These are phyloP conservation scores for Cyprinodon variegatus DNA, from an alignment of 2,113 vertebrate genomes.

Conservation along the genomic window DNA sequence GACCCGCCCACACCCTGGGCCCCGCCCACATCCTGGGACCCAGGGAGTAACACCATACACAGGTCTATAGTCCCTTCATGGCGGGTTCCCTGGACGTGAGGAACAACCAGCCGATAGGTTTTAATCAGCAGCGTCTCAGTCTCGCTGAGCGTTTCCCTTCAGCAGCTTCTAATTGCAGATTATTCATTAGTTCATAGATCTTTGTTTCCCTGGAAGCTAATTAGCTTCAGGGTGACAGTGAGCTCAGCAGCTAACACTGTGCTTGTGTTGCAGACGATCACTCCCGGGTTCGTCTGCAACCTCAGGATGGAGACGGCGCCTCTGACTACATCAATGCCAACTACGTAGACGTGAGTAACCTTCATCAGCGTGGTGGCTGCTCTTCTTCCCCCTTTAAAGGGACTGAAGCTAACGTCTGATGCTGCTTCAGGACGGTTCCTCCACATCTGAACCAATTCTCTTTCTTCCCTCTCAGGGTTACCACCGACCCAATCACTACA, in stretches of 20 bases:
- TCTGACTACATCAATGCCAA: constrained; percentile 98
- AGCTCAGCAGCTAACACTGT: constrained; percentile 23
- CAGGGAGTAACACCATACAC: too few relatives aligned
- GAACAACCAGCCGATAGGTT: too few relatives aligned
- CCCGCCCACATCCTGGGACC: too few relatives aligned
- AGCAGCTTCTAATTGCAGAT: constrained; percentile 16
- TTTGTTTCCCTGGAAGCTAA: constrained; percentile 32
- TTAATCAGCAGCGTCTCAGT: not conserved
- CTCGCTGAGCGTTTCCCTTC: not conserved
- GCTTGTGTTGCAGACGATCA: constrained; percentile 86
- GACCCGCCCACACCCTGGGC: too few relatives aligned
- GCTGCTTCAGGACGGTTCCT: too few relatives aligned
- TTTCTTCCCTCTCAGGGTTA: constrained; percentile 57
- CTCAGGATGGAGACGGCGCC: constrained; percentile 89
- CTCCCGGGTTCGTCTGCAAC: constrained; percentile 92
- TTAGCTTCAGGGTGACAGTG: constrained; percentile 25
- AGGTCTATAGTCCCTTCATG: too few relatives aligned
- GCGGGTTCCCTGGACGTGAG: too few relatives aligned
- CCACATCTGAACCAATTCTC: not conserved
- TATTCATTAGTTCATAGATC: constrained; percentile 35
- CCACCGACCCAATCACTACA: constrained; percentile 70
- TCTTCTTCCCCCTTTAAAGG: too few relatives aligned
- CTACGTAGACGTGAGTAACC: constrained; percentile 91
- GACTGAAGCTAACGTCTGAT: too few relatives aligned
- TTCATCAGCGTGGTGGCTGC: not conserved